Evolutionary conservation across 2,888 invertebrate species (phyloP).

Genomic region (Cheilosia variabilis): DNA sequence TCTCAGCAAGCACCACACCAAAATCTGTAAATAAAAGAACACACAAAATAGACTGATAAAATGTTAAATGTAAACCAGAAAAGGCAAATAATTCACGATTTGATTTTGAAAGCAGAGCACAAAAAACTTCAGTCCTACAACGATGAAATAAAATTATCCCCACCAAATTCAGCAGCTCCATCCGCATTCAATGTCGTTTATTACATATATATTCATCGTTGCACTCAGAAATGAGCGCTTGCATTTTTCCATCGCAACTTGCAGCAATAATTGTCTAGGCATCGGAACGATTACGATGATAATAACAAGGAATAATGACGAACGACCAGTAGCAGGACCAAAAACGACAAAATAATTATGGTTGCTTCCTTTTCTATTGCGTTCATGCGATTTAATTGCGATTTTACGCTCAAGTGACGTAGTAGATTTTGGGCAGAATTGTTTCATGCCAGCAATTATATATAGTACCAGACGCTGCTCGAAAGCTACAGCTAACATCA

Average conservation of each 20-base stretch:
- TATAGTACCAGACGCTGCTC: too few relatives aligned
- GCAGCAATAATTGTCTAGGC: constrained; percentile 39
- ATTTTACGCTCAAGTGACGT: constrained; percentile 59
- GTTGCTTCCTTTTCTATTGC: constrained; percentile 46
- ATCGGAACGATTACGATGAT: too few relatives aligned
- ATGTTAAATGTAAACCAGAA: background rate
- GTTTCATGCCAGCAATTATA: too few relatives aligned
- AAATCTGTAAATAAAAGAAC: constrained; percentile 68
- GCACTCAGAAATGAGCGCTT: background rate
- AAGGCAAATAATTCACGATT: too few relatives aligned
- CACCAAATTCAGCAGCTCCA: too few relatives aligned
- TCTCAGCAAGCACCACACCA: constrained; percentile 75
- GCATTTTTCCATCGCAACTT: constrained; percentile 45
- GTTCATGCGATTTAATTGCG: constrained; percentile 50
- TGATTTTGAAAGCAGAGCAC: too few relatives aligned
- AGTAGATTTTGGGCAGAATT: constrained; percentile 27
- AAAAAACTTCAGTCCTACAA: too few relatives aligned
- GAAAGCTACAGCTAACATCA: too few relatives aligned
- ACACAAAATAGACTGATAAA: background rate
- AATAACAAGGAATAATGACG: too few relatives aligned
- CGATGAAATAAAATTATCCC: too few relatives aligned
- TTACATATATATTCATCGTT: too few relatives aligned
- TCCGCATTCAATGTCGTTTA: too few relatives aligned
- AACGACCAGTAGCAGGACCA: background rate
- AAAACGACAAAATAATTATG: constrained; percentile 51